Evolutionary conservation across 2,797 vertebrate genomes (phyloP), one percentile per base, ranked within the genome.

Genomic region (Acipenser oxyrinchus): DNA sequence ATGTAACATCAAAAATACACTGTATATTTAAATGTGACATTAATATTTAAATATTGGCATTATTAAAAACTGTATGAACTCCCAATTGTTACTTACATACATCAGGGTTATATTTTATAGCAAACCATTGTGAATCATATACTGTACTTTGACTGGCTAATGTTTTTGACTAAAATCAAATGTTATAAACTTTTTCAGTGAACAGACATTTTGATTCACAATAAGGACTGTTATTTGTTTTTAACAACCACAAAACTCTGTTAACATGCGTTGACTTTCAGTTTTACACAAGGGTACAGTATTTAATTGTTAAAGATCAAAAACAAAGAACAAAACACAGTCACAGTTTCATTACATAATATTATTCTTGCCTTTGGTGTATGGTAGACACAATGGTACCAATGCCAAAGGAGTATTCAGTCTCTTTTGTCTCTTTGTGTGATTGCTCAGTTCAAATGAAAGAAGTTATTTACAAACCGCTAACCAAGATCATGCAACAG

Each of bases 391-490:
- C n/a, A 6, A 10, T 55, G 52, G 3, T 55, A 55, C 9, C 9
- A 9, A 55, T 71, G 74, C 72, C 77, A 67, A 78, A 76, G 75
- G 73, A 79, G 74, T 76, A 78, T 60, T 72, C 75, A 72, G 77
- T 75, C 81, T 80, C 78, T 18, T 18, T 18, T 18, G 15, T 18
- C 15, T 18, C 15, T 81, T 79, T 68, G 73, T 74, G 60, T 75
- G 78, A 85, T 85, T 86, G 74, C 70, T 61, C 74, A 69, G 76
- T 78, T 83, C 77, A 80, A 81, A 18, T 18, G 15, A 18, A 18
- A 18, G 15, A 18, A 18, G 15, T 18, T 18, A 18, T 18, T 18
- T 18, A 18, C 15, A 18, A 18, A 18, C 15, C 15, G 15, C 15
- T 18, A 18, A 18, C 15, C 15, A 18, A 18, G 15, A 18, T 18